Evolutionary conservation across 1,140 invertebrate genomes (phyloP).

Genomic region (Drosophila jambulina): DNA sequence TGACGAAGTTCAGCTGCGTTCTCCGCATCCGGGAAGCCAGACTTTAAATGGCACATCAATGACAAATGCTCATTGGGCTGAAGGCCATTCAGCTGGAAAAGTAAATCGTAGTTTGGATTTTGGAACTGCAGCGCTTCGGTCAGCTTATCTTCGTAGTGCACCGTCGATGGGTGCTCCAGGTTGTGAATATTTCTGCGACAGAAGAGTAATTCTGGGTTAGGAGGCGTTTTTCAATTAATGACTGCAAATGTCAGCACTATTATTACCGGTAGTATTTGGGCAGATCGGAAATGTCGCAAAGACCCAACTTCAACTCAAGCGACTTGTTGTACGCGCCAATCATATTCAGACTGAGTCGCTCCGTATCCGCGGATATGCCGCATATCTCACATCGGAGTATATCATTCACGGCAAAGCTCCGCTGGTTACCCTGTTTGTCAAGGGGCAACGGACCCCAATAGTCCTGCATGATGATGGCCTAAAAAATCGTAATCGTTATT

Average conservation of each 20-base stretch:
- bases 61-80: constrained; percentile 86
- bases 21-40: constrained; percentile 91
- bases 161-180: constrained; percentile 24
- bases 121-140: constrained; percentile 94
- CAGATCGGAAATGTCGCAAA: constrained; percentile 93
- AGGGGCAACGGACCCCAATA: constrained; percentile 61
- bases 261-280: constrained; percentile 94
- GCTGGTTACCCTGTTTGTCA: constrained; percentile 92
- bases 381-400: constrained; percentile 94
- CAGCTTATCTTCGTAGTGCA: constrained; percentile 92
- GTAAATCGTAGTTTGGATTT: constrained; percentile 92
- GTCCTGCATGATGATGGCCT: constrained; percentile 66
- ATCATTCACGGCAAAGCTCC: constrained; percentile 92
- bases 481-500: background rate
- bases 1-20: constrained; percentile 93
- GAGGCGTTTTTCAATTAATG: background rate
- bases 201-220: background rate
- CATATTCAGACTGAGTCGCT: constrained; percentile 95
- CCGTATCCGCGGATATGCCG: constrained; percentile 93
- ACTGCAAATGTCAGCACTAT: background rate
- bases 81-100: constrained; percentile 72
- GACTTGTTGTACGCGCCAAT: constrained; percentile 90
- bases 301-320: constrained; percentile 90
- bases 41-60: constrained; percentile 90
- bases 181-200: constrained; percentile 49